Percentiles rank a stretch among this genome's conserved stretches.
Conservation (phyloP, 2,797 vertebrate genomes). For the Cirrhinus molitorella region DNA sequence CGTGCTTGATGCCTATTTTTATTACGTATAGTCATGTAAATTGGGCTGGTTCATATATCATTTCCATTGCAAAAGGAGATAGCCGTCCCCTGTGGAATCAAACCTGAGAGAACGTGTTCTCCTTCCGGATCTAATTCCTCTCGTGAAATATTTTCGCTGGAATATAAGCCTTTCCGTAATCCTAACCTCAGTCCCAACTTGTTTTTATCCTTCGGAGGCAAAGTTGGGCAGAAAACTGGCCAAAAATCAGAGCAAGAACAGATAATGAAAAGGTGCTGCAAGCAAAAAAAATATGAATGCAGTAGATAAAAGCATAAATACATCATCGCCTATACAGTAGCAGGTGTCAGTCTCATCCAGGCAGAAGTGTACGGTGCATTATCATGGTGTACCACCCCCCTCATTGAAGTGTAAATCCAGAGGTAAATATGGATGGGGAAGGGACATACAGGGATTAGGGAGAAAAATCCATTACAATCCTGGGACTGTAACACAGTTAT, state of each 20-base stretch:
- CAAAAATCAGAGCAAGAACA: background rate
- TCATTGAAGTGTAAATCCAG: conserved; percentile 55
- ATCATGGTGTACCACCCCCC: conserved; percentile 22
- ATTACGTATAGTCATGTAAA: conserved; percentile 31
- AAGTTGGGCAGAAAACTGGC: background rate
- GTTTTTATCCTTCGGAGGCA: background rate
- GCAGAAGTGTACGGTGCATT: conserved; percentile 25
- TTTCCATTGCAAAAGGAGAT: conserved; percentile 24
- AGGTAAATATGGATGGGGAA: conserved; percentile 46
- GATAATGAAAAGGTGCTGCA: background rate
- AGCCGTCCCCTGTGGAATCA: conserved; percentile 3
- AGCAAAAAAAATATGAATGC: background rate
- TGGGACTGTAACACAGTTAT: conserved; percentile 10
- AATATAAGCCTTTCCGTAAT: conserved; percentile 43
- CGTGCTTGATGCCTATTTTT: conserved; percentile 39
- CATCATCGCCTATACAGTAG: background rate
- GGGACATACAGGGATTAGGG: conserved; percentile 47
- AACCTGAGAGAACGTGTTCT: conserved; percentile 9
- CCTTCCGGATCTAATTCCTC: conserved; percentile 28
- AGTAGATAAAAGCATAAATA: conserved; percentile 2
- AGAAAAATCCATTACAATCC: conserved; percentile 49
- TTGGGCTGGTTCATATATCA: conserved; percentile 25
- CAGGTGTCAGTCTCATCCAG: conserved; percentile 17
- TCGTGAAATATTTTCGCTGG: conserved; percentile 16
- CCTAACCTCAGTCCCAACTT: conserved; percentile 25